A percentile compares a stretch with the other conserved stretches of the same genome.
Conservation (phyloP, 2,797 vertebrate genomes). For the Pseudocheirus occidentalis region DNA sequence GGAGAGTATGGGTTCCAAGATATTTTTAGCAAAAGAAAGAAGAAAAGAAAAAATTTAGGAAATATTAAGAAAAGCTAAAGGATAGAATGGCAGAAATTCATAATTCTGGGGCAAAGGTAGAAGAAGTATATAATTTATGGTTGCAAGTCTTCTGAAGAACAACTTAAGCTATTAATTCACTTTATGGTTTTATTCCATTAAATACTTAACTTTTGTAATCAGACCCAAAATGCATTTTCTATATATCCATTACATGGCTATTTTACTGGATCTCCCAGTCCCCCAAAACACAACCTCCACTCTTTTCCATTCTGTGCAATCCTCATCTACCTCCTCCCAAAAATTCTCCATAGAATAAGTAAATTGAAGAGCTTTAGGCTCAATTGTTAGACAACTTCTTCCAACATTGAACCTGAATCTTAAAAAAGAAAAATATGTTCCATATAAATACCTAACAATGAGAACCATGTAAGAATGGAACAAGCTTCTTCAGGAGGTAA, state of each 20-base stretch:
- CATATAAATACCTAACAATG: background rate
- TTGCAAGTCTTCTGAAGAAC: background rate
- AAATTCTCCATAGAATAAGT: background rate
- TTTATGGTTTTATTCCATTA: background rate
- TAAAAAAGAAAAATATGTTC: background rate
- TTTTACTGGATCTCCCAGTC: background rate
- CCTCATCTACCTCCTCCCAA: background rate
- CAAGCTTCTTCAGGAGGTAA: background rate
- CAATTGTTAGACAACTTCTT: background rate
- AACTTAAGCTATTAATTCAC: background rate
- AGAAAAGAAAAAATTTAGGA: background rate
- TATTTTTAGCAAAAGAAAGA: background rate
- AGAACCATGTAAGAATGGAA: background rate
- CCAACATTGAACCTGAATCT: background rate
- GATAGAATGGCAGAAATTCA: background rate
- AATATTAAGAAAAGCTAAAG: background rate
- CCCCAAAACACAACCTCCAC: background rate
- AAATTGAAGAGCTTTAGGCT: background rate
- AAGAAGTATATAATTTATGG: background rate
- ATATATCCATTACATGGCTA: background rate
- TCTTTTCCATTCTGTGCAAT: background rate
- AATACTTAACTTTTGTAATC: background rate
- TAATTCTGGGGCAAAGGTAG: background rate
- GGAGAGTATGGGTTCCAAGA: background rate
- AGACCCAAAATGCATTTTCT: background rate